A percentile compares a stretch with the other conserved stretches of the same genome.
Evolutionary conservation across 2,113 vertebrate genomes (phyloP).

Genomic region (Pelodiscus sinensis): DNA sequence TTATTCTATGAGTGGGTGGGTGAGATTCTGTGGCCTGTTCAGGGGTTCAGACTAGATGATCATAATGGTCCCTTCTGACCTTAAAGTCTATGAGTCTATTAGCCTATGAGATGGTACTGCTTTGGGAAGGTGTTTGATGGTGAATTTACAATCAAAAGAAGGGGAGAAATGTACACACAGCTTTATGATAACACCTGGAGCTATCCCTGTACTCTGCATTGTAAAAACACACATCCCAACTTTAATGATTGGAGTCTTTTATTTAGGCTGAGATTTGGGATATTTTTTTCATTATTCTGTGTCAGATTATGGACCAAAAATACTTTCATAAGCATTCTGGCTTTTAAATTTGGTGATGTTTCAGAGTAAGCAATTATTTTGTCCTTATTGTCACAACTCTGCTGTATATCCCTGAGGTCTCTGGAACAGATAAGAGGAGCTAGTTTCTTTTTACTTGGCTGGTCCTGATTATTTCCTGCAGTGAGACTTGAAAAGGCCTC

Average conservation of each 20-base stretch:
- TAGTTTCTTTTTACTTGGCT: slow-evolving; percentile 38
- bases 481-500: slow-evolving; percentile 43
- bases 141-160: neutral
- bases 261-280: neutral
- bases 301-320: neutral
- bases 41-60: too few species aligned
- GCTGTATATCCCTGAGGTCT: slow-evolving; percentile 23
- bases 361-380: slow-evolving; percentile 39
- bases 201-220: neutral
- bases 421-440: slow-evolving; percentile 24
- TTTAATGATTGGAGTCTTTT: neutral
- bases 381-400: slow-evolving; percentile 21
- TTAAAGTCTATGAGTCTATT: too few species aligned
- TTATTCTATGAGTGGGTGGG: too few species aligned
- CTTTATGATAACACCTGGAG: neutral
- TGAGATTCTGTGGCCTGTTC: too few species aligned
- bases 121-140: fast-evolving
- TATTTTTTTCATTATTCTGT: neutral
- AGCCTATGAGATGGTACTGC: neutral
- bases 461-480: slow-evolving; percentile 51
- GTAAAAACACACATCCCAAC: neutral
- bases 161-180: neutral
- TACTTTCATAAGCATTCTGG: neutral
- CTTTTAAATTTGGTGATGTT: neutral
- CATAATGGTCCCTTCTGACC: too few species aligned